Percentiles rank a stretch among this genome's conserved stretches.
Conservation (phyloP, 2,888 invertebrate species). For the Phymatocera aterrima region DNA sequence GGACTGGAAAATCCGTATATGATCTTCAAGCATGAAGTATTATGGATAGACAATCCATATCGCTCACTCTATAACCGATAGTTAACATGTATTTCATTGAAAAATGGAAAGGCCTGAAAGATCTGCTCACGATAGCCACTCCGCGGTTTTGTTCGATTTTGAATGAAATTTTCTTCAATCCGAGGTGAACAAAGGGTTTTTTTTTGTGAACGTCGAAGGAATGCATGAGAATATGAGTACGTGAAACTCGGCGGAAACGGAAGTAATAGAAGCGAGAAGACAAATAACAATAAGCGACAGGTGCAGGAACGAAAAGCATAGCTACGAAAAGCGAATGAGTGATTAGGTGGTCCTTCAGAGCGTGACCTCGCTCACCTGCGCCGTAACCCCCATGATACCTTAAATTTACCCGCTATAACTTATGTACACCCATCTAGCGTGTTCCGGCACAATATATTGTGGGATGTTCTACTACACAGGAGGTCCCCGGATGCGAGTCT, state of each 20-base stretch:
- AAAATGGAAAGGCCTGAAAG: too few relatives aligned
- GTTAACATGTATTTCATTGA: too few relatives aligned
- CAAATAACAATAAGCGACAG: slow-evolving; percentile 16
- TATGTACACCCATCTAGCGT: background rate
- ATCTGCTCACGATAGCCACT: too few relatives aligned
- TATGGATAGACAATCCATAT: too few relatives aligned
- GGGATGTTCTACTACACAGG: background rate
- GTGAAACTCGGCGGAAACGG: background rate
- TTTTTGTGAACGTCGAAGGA: background rate
- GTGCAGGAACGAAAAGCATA: slow-evolving; percentile 7
- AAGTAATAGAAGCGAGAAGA: background rate
- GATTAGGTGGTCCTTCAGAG: slow-evolving; percentile 29
- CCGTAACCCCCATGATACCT: slow-evolving; percentile 25
- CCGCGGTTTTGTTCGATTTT: too few relatives aligned
- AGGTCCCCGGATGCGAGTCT: background rate
- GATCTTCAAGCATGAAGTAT: too few relatives aligned
- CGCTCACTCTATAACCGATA: too few relatives aligned
- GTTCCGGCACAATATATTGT: background rate
- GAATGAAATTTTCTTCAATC: too few relatives aligned
- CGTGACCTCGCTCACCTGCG: slow-evolving; percentile 36
- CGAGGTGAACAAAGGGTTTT: too few relatives aligned
- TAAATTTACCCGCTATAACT: slow-evolving; percentile 21
- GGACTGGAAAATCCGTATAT: too few relatives aligned
- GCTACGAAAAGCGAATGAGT: slow-evolving; percentile 26
- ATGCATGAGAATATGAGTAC: background rate